Percentiles rank a stretch among this genome's conserved stretches.
Evolutionary conservation across 1,140 invertebrate species (phyloP).

Genomic region (Philopotamus ludificatus): DNA sequence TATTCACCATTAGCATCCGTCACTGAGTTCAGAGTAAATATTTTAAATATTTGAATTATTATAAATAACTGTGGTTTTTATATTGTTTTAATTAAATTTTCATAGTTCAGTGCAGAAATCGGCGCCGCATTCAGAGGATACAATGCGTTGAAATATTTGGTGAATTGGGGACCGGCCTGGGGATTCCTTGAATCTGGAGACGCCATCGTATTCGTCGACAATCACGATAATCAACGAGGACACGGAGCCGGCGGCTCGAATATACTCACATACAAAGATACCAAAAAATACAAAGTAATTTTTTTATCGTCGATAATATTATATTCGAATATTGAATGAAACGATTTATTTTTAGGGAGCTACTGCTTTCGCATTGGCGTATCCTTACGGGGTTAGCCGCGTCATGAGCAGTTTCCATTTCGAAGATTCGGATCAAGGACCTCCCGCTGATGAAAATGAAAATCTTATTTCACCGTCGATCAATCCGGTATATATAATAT

Average conservation of each 20-base stretch:
- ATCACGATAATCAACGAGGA: constrained; percentile 51
- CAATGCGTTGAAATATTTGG: constrained; percentile 52
- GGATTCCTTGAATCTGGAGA: constrained; percentile 54
- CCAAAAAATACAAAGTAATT: constrained; percentile 62
- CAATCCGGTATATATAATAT: constrained; percentile 46
- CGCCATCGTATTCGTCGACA: constrained; percentile 58
- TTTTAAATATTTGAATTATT: not conserved
- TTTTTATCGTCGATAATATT: not conserved
- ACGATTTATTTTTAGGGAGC: constrained; percentile 59
- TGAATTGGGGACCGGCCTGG: constrained; percentile 59
- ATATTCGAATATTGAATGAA: constrained; percentile 9
- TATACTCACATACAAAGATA: constrained; percentile 57
- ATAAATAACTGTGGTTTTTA: not conserved
- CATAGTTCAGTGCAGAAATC: constrained; percentile 55
- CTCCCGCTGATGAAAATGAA: constrained; percentile 47
- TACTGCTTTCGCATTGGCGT: constrained; percentile 71
- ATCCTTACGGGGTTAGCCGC: constrained; percentile 65
- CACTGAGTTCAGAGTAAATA: constrained; percentile 67
- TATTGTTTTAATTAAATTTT: constrained; percentile 4
- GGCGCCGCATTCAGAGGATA: constrained; percentile 48
- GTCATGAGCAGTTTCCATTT: constrained; percentile 71
- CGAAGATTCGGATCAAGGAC: constrained; percentile 48
- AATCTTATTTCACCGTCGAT: constrained; percentile 60
- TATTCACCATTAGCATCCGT: constrained; percentile 59
- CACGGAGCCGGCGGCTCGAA: constrained; percentile 49